Percentiles rank a stretch among this genome's conserved stretches.
phyloP scores from a whole-genome alignment of 2,113 vertebrate genomes.

The Talpa occidentalis region DNA sequence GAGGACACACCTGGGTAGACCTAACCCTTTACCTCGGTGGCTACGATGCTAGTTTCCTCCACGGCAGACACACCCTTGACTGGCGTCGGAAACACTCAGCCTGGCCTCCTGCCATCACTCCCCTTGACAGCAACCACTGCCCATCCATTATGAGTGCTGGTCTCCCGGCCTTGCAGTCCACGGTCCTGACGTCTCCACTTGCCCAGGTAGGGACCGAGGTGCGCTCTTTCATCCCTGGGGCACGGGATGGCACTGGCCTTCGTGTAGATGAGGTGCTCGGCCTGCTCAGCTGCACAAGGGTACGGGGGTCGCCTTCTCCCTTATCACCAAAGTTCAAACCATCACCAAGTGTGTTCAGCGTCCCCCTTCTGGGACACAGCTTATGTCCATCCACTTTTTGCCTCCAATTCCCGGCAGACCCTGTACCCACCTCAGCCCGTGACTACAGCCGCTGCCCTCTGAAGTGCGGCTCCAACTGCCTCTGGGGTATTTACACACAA shows the following conservation, averaged over 20 bases:
- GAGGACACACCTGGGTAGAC: no score
- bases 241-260: accelerated
- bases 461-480: not conserved
- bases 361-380: not conserved
- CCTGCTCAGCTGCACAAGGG: no score
- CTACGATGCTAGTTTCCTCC: not conserved
- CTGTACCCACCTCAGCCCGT: no score
- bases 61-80: no score
- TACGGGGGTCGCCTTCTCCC: not conserved
- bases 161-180: no score
- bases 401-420: not conserved
- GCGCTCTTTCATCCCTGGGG: accelerated
- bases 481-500: not conserved
- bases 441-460: not conserved
- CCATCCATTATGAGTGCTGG: not conserved
- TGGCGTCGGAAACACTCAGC: no score
- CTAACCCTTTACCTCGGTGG: no score
- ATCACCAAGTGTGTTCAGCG: accelerated
- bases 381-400: not conserved
- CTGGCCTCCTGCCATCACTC: no score
- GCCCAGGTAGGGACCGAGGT: not conserved
- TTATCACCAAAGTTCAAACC: not conserved
- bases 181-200: not conserved
- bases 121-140: no score
- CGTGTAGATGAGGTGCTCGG: no score